These are phyloP conservation scores for Orcinus orca DNA, from an alignment of 2,113 vertebrate species.

Conservation along the genomic window DNA sequence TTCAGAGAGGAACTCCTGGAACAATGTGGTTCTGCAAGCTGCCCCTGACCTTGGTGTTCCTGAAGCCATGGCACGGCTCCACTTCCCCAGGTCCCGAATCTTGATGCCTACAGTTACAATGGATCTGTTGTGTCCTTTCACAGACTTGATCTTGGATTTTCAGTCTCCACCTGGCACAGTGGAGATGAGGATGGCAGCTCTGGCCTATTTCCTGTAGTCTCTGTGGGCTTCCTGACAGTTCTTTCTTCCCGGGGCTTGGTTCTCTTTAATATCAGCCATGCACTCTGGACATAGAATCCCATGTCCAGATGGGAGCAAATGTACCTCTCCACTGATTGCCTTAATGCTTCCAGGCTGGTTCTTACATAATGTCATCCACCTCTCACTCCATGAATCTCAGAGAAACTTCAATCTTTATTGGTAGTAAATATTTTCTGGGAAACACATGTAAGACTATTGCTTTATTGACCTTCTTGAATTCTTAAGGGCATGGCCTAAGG, in stretches of 20 bases:
- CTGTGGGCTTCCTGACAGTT: background rate
- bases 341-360: background rate
- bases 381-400: background rate
- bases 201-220: background rate
- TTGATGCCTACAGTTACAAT: background rate
- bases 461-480: background rate
- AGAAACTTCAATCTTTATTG: constrained; percentile 34
- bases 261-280: background rate
- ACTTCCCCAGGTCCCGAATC: background rate
- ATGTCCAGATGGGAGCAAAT: background rate
- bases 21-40: background rate
- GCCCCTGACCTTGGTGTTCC: background rate
- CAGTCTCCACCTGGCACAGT: background rate
- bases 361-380: background rate
- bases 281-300: background rate
- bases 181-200: background rate
- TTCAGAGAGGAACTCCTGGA: background rate
- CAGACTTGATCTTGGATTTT: background rate
- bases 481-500: background rate
- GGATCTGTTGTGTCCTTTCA: background rate
- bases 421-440: background rate
- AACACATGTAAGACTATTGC: background rate
- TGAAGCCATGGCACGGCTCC: background rate
- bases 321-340: background rate
- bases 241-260: background rate